A percentile compares a stretch with the other conserved stretches of the same genome.
Evolutionary conservation across 2,113 vertebrate species (phyloP).

Genomic region (Nothobranchius furzeri): DNA sequence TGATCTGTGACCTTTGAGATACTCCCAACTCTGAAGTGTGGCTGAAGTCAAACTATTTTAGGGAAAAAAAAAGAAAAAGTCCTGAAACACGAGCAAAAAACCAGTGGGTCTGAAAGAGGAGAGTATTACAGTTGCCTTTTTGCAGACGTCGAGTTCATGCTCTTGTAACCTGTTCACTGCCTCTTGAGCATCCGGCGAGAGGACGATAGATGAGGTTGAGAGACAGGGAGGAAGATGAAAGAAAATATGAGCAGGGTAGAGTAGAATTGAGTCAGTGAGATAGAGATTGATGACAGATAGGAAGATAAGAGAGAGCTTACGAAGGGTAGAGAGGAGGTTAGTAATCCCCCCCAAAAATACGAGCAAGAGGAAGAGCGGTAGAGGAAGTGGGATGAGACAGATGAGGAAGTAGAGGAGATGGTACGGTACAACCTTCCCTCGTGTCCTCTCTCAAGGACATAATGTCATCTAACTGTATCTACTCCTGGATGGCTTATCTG

Average conservation of each 20-base stretch:
- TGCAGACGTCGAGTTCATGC: slow-evolving; percentile 60
- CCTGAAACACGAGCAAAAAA: slow-evolving; percentile 53
- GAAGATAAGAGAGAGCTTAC: slow-evolving; percentile 68
- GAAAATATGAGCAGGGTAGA: slow-evolving; percentile 69
- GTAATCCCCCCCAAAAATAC: slow-evolving; percentile 40
- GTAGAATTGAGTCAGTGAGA: slow-evolving; percentile 69
- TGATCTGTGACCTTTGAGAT: slow-evolving; percentile 49
- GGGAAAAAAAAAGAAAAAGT: slow-evolving; percentile 11
- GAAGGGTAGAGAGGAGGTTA: slow-evolving; percentile 20
- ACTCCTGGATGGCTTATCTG: slow-evolving; percentile 70
- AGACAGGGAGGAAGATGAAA: slow-evolving; percentile 66
- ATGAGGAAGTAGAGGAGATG: slow-evolving; percentile 24
- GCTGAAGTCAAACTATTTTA: slow-evolving; percentile 29
- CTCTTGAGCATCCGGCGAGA: slow-evolving; percentile 58
- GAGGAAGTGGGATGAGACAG: slow-evolving; percentile 39
- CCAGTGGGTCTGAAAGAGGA: slow-evolving; percentile 48
- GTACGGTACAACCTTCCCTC: slow-evolving; percentile 55
- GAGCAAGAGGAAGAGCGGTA: slow-evolving; percentile 13
- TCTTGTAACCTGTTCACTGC: slow-evolving; percentile 69
- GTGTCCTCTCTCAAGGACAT: slow-evolving; percentile 68
- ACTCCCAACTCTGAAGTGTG: slow-evolving; percentile 44
- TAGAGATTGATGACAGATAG: slow-evolving; percentile 74
- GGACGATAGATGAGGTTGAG: slow-evolving; percentile 53
- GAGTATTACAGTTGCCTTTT: slow-evolving; percentile 49
- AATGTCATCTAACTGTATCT: slow-evolving; percentile 59